A percentile compares a stretch with the other conserved stretches of the same genome.
These are phyloP conservation scores for Catocala fraxini DNA, from an alignment of 2,888 invertebrate genomes.

Conservation along the genomic window DNA sequence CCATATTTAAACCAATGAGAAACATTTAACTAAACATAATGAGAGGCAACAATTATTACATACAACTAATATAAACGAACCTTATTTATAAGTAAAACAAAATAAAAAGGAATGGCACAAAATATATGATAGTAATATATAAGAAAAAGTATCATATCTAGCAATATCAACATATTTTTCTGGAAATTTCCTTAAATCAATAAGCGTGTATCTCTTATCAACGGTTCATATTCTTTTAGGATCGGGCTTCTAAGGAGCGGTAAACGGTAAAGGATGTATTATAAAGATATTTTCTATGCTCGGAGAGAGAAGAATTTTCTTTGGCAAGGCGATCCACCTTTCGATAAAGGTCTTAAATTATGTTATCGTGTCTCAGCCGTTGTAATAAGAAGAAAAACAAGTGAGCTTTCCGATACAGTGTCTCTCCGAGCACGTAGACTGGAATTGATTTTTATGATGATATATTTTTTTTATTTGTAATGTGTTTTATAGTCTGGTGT, in stretches of 20 bases:
- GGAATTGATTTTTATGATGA: constrained; percentile 41
- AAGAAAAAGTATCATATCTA: no score
- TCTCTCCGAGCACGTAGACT: constrained; percentile 46
- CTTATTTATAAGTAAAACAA: no score
- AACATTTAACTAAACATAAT: no score
- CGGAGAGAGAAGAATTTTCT: constrained; percentile 54
- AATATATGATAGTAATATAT: no score
- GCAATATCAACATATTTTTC: constrained; percentile 28
- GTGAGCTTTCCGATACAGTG: constrained; percentile 50
- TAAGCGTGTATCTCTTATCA: constrained; percentile 63
- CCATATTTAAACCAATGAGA: no score
- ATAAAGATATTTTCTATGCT: constrained; percentile 63
- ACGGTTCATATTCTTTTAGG: constrained; percentile 69
- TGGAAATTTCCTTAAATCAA: constrained; percentile 54
- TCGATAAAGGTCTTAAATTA: constrained; percentile 72
- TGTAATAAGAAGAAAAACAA: constrained; percentile 64
- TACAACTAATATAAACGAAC: no score
- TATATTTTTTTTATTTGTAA: not conserved
- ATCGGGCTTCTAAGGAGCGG: constrained; percentile 68
- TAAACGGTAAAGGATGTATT: constrained; percentile 64
- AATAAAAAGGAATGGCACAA: no score
- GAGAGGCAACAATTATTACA: no score
- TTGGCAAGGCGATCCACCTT: constrained; percentile 58
- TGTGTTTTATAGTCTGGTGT: not conserved
- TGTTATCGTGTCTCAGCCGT: constrained; percentile 66